These are phyloP conservation scores for Caenorhabditis virilis DNA, from an alignment of 2,888 invertebrate species.

Conservation along the genomic window DNA sequence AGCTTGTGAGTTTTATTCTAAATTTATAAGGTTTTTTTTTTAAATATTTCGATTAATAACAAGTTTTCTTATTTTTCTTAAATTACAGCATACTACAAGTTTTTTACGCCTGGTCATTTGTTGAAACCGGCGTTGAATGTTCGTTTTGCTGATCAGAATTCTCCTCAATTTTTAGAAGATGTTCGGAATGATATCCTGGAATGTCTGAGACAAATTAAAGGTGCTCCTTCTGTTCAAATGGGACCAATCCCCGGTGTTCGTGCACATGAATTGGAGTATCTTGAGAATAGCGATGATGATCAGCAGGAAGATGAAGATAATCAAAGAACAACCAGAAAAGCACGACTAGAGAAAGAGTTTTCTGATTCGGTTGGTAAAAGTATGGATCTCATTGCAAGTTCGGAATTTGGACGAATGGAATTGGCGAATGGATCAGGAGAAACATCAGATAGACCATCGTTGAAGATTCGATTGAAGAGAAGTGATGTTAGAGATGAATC, in stretches of 20 bases:
- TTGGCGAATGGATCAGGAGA: no score
- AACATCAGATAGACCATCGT: no score
- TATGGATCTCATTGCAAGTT: no score
- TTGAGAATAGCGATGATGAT: no score
- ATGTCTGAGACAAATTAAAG: slow-evolving; percentile 68
- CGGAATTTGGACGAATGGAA: no score
- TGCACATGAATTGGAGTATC: slow-evolving; percentile 21
- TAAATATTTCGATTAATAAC: neutral
- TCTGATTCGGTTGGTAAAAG: no score
- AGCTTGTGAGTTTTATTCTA: slow-evolving; percentile 45
- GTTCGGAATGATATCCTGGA: slow-evolving; percentile 14
- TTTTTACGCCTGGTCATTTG: slow-evolving; percentile 19
- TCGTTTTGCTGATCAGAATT: slow-evolving; percentile 8
- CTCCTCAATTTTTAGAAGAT: slow-evolving; percentile 3
- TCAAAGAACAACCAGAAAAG: no score
- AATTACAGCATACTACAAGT: slow-evolving; percentile 23
- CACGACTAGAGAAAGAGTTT: no score
- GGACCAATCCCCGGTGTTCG: slow-evolving; percentile 71
- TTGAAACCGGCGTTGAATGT: slow-evolving; percentile 5
- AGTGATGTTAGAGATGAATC: no score
- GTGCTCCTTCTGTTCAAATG: slow-evolving; percentile 89
- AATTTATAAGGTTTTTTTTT: no score
- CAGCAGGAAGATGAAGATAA: no score
- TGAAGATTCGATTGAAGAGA: no score
- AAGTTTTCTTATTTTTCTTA: neutral